Evolutionary conservation across 2,888 invertebrate species (phyloP), one percentile per base, ranked within the genome.

Genomic region (Sussaba pulchella): DNA sequence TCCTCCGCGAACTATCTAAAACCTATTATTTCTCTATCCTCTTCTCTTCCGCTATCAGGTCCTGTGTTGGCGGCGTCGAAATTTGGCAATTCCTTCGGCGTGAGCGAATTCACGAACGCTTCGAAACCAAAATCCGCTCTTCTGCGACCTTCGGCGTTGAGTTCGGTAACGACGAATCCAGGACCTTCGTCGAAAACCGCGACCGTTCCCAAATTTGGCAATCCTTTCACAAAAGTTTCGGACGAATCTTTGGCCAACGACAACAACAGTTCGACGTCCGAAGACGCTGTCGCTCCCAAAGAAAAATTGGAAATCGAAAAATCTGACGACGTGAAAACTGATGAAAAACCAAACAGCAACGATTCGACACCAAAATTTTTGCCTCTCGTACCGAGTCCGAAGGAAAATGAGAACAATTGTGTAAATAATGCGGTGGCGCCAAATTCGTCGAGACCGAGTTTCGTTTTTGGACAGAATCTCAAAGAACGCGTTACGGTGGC

Each of bases 391-490:
- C 84, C 85, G 17, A 90, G 85, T 57, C 84, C 87, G 2, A 90
- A 90, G 39, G 92, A 92, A n/a, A 88, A 82, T 52, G 91, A 91
- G 54, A 89, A 86, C 75, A 89, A 81, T 57, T 31, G 31, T 84
- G 87, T 90, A 83, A 89, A 89, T 88, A 89, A 83, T 77, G 76
- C 87, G 2, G 86, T 88, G 12, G 83, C 87, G 12, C 87, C 89
- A 1, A 89, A 89, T 77, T 94, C 95, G 1, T 93, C 94, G 63
- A 93, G 94, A 57, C 94, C 94, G 26, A 95, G 95, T 41, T 98
- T 98, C 93, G 96, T 98, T 12, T 98, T 98, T 92, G 98, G 98
- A 0, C 97, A 98, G 92, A 98, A 98, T 92, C 94, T 98, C 63
- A 96, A 97, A 88, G 98, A 97, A 85, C 94, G 98, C 85, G 98